A percentile compares a stretch with the other conserved stretches of the same genome.
phyloP scores from a whole-genome alignment of 2,113 vertebrate species.

The Salminus brasiliensis region DNA sequence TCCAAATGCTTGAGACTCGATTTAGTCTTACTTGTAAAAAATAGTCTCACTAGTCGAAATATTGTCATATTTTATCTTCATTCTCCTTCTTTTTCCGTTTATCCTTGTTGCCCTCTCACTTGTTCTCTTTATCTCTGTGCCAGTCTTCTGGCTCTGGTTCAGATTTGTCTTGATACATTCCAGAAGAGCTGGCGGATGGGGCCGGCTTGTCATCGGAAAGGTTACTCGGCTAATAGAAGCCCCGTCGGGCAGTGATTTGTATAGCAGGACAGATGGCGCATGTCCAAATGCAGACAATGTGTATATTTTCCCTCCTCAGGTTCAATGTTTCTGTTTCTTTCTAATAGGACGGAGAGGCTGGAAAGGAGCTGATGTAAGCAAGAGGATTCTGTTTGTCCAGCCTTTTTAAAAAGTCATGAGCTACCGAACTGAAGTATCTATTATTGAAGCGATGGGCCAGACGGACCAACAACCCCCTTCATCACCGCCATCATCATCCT shows the following conservation, averaged over 20 bases:
- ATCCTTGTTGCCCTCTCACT: not conserved
- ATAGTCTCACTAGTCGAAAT: too few species aligned
- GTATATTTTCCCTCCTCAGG: conserved; percentile 19
- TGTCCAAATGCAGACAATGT: conserved; percentile 18
- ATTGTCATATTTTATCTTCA: not conserved
- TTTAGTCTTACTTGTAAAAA: not conserved
- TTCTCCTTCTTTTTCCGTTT: not conserved
- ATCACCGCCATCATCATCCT: conserved; percentile 57
- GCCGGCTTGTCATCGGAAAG: conserved; percentile 56
- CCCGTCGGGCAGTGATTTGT: conserved; percentile 32
- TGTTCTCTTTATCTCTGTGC: not conserved
- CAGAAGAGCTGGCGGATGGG: conserved; percentile 56
- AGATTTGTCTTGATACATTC: conserved; percentile 64
- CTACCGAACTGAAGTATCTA: conserved; percentile 34
- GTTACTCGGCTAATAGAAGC: conserved; percentile 59
- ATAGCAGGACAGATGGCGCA: conserved; percentile 41
- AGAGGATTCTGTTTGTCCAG: conserved; percentile 28
- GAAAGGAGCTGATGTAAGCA: conserved; percentile 42
- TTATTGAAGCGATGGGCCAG: conserved; percentile 42
- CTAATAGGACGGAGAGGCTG: not conserved
- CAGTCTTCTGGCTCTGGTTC: conserved; percentile 8
- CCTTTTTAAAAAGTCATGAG: conserved; percentile 48
- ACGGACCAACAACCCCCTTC: conserved; percentile 29
- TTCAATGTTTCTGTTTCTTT: conserved; percentile 20
- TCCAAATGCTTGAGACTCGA: too few species aligned